A percentile compares a stretch with the other conserved stretches of the same genome.
phyloP scores from a whole-genome alignment of 2,888 invertebrate genomes.

The Agonopterix subpropinquella region DNA sequence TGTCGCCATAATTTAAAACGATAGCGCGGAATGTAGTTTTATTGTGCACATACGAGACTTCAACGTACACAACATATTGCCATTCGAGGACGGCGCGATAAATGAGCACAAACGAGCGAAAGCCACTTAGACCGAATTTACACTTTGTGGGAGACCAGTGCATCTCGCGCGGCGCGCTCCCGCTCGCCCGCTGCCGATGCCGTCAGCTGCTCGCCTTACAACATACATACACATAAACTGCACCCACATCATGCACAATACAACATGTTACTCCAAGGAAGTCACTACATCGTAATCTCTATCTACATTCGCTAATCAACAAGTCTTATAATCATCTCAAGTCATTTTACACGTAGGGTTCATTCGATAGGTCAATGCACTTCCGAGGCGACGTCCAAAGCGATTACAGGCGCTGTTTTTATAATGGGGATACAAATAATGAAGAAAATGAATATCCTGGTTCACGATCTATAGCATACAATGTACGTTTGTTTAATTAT shows the following conservation, averaged over 20 bases:
- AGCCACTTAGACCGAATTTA: constrained; percentile 73
- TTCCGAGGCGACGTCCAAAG: constrained; percentile 63
- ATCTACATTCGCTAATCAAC: constrained; percentile 4
- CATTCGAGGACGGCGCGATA: constrained; percentile 53
- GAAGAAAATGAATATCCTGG: constrained; percentile 29
- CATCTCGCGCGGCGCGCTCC: constrained; percentile 23
- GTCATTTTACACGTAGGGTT: constrained; percentile 50
- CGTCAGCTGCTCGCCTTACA: constrained; percentile 55
- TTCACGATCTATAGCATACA: constrained; percentile 1
- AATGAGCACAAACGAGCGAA: constrained; percentile 69
- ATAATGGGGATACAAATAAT: constrained; percentile 42
- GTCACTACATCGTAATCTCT: background rate
- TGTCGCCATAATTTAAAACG: constrained; percentile 64
- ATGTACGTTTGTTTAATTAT: too few species aligned
- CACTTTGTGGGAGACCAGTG: constrained; percentile 71
- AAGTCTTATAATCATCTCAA: constrained; percentile 9
- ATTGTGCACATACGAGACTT: constrained; percentile 54
- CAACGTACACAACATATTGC: constrained; percentile 50
- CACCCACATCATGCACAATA: background rate
- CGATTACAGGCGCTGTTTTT: constrained; percentile 61
- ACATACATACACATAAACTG: background rate
- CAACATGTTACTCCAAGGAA: background rate
- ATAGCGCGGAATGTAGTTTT: constrained; percentile 61
- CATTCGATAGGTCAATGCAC: constrained; percentile 73
- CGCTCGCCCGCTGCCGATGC: constrained; percentile 38